A percentile compares a stretch with the other conserved stretches of the same genome.
Evolutionary conservation across 1,140 invertebrate species (phyloP).

Genomic region (Drosophila funebris): DNA sequence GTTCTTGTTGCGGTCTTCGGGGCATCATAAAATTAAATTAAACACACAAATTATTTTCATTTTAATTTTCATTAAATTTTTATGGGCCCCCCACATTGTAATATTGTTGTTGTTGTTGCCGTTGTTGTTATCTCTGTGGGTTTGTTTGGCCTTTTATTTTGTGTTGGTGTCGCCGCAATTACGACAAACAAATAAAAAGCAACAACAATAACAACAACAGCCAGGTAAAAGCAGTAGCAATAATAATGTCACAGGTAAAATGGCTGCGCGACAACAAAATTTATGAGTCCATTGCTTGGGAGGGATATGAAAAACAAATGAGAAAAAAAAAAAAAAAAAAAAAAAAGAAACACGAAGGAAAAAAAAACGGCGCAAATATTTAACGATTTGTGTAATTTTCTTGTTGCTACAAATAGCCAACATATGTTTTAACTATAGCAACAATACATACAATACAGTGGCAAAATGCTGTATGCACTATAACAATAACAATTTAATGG

Average conservation of each 20-base stretch:
- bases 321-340: constrained; percentile 2
- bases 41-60: constrained; percentile 80
- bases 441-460: constrained; percentile 42
- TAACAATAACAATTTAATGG: constrained; percentile 71
- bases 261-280: constrained; percentile 64
- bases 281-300: constrained; percentile 60
- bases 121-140: constrained; percentile 29
- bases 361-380: constrained; percentile 64
- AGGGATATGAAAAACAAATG: constrained; percentile 11
- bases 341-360: constrained; percentile 1
- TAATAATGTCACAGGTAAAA: constrained; percentile 79
- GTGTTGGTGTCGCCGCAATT: constrained; percentile 71
- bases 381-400: constrained; percentile 81
- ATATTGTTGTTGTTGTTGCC: constrained; percentile 25
- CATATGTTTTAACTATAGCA: constrained; percentile 64
- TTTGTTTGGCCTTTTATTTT: constrained; percentile 28
- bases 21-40: constrained; percentile 80
- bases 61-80: constrained; percentile 82
- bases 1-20: constrained; percentile 50
- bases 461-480: constrained; percentile 28
- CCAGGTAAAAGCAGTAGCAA: constrained; percentile 41
- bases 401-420: constrained; percentile 75
- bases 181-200: constrained; percentile 71
- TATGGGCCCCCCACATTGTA: constrained; percentile 61
- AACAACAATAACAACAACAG: constrained; percentile 13